Percentiles rank a stretch among this genome's conserved stretches.
These are phyloP conservation scores for Irena cyanogastra DNA, from an alignment of 2,113 vertebrate species.

Conservation along the genomic window DNA sequence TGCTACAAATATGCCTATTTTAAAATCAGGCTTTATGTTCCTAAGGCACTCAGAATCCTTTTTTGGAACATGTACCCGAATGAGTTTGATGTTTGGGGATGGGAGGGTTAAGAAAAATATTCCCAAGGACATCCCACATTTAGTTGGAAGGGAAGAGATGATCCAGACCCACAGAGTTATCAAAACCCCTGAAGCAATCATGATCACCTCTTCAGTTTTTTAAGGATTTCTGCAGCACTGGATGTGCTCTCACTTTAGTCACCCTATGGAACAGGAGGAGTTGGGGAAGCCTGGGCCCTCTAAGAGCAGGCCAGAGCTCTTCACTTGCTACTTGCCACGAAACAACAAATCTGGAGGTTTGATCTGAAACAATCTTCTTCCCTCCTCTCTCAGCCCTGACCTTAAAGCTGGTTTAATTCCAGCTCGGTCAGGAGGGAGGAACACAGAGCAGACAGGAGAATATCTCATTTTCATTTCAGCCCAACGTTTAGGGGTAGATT, in stretches of 20 bases:
- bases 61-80: background rate
- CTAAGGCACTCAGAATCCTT: background rate
- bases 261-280: background rate
- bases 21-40: background rate
- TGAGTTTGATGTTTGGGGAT: background rate
- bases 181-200: background rate
- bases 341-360: background rate
- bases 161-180: background rate
- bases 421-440: background rate
- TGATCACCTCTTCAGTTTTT: background rate
- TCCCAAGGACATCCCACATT: background rate
- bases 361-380: background rate
- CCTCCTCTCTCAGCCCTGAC: background rate
- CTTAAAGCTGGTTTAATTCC: background rate
- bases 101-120: background rate
- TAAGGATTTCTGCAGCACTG: background rate
- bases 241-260: background rate
- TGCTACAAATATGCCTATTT: background rate
- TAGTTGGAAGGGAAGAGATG: background rate
- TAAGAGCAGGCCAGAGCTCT: background rate
- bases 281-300: background rate
- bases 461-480: background rate
- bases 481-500: background rate
- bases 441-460: background rate
- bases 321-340: background rate